phyloP scores from a whole-genome alignment of 1,140 invertebrate genomes.

The Drosophila fuyamai region DNA sequence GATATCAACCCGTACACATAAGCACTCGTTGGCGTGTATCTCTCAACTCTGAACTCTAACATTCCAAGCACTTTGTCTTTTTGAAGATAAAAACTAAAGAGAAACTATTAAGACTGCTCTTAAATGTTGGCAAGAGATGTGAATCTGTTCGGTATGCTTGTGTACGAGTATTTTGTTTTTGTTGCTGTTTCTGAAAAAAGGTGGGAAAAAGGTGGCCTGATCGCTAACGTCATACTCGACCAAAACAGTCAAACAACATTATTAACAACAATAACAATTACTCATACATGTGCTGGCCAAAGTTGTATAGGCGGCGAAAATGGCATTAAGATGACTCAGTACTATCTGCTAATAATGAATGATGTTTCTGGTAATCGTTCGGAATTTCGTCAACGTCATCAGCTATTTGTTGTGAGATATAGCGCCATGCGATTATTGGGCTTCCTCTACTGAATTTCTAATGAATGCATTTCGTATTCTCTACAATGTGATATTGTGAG shows the following conservation, averaged over 20 bases:
- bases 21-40: constrained; percentile 5
- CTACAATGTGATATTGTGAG: constrained; percentile 8
- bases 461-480: constrained; percentile 21
- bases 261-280: constrained; percentile 49
- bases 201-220: constrained; percentile 68
- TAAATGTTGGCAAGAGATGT: constrained; percentile 21
- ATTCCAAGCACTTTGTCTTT: constrained; percentile 11
- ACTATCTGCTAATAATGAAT: constrained; percentile 23
- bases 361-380: constrained; percentile 13
- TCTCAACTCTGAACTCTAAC: constrained; percentile 1
- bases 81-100: constrained; percentile 13
- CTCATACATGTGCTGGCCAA: constrained; percentile 38
- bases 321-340: constrained; percentile 35
- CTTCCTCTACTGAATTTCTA: constrained; percentile 12
- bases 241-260: constrained; percentile 31
- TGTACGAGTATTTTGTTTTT: constrained; percentile 16
- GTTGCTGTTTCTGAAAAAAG: constrained; percentile 21
- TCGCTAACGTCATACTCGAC: constrained; percentile 60
- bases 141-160: constrained; percentile 6
- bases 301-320: constrained; percentile 6
- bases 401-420: constrained; percentile 9
- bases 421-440: background rate
- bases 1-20: constrained; percentile 7
- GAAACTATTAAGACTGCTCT: constrained; percentile 26
- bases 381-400: constrained; percentile 33